Evolutionary conservation across 1,140 invertebrate species (phyloP).

Genomic region (Riptortus pedestris): DNA sequence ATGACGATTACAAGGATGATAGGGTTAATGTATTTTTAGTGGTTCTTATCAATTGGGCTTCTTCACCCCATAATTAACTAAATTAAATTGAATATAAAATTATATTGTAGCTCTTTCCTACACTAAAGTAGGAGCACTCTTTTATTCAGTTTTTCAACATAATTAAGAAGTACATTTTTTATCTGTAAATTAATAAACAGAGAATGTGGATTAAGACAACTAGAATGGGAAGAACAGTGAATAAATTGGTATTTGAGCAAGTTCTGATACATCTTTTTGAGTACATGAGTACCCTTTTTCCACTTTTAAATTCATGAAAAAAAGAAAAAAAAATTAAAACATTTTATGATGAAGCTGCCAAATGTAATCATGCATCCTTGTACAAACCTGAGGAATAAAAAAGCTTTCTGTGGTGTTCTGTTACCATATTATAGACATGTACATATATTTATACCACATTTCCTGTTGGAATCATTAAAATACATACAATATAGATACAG

Average conservation of each 20-base stretch:
- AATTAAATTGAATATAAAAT: too few species aligned
- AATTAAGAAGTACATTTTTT: too few species aligned
- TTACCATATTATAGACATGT: slow-evolving; percentile 2
- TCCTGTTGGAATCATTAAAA: not conserved
- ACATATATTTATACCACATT: not conserved
- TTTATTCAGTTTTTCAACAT: too few species aligned
- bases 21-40: too few species aligned
- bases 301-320: not conserved
- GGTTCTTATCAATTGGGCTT: too few species aligned
- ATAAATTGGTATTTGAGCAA: not conserved
- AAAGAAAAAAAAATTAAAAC: not conserved
- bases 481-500: slow-evolving; percentile 1
- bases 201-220: slow-evolving; percentile 10
- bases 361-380: not conserved
- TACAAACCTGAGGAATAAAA: not conserved
- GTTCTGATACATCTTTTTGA: not conserved
- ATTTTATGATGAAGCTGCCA: not conserved
- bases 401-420: slow-evolving; percentile 11
- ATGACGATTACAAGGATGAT: too few species aligned
- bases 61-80: too few species aligned
- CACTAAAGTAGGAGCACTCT: too few species aligned
- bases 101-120: too few species aligned
- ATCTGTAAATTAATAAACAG: too few species aligned
- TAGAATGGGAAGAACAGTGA: not conserved
- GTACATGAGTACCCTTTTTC: not conserved